phyloP scores from a whole-genome alignment of 2,888 invertebrate genomes.

The Dolichomitus sp. region DNA sequence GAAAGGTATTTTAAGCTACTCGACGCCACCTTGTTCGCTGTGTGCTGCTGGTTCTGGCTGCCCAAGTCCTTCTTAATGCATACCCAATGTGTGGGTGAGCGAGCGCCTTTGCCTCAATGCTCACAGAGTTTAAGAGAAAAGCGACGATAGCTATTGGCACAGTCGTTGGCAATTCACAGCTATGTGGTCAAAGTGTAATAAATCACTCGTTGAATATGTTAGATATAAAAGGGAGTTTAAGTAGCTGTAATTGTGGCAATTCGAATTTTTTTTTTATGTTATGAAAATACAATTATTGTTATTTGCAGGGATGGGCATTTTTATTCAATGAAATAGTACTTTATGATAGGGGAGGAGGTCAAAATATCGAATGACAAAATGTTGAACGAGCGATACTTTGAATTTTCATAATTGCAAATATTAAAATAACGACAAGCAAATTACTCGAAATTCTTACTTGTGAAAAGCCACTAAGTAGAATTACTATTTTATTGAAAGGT shows the following conservation, averaged over 20 bases:
- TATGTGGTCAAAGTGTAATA: background rate
- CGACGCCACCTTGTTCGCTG: constrained; percentile 59
- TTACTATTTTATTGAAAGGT: too few species aligned
- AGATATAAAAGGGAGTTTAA: background rate
- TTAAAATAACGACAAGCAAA: too few species aligned
- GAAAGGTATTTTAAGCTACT: constrained; percentile 66
- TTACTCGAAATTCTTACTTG: too few species aligned
- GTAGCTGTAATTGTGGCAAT: background rate
- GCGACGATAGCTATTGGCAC: background rate
- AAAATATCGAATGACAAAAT: too few species aligned
- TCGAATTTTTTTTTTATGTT: background rate
- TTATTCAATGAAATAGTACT: too few species aligned
- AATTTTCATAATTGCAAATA: too few species aligned
- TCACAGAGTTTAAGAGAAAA: background rate
- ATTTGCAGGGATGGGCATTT: too few species aligned
- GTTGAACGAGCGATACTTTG: too few species aligned
- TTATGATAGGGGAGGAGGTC: too few species aligned
- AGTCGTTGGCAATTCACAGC: background rate
- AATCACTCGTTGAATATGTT: background rate
- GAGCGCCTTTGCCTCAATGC: background rate
- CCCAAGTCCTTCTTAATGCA: constrained; percentile 56
- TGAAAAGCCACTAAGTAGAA: too few species aligned
- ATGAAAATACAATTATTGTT: too few species aligned
- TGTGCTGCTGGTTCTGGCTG: constrained; percentile 28
- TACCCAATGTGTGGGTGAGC: constrained; percentile 41